Conservation (phyloP, 30 jellyfish, hydroid and myxozoan species). For the Hydractinia echinata region DNA sequence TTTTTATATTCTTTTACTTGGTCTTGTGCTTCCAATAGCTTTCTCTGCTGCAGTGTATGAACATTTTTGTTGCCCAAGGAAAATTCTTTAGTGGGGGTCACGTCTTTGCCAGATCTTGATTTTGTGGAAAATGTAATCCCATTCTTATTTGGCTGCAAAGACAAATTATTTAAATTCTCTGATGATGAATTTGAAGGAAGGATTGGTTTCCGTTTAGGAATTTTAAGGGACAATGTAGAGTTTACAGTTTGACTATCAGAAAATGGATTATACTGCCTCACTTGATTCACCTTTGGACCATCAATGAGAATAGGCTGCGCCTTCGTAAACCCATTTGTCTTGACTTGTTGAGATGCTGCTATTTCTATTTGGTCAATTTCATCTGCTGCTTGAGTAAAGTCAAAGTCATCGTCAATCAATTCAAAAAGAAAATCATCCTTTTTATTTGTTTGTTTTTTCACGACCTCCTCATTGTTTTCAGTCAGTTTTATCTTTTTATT, state of each 20-base stretch:
- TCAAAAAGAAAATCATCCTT: background rate
- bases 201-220: background rate
- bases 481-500: conserved; percentile 1
- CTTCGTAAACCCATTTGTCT: background rate
- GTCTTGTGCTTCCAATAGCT: conserved; percentile 6
- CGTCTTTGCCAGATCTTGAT: background rate
- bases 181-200: conserved; percentile 11
- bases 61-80: too few species aligned
- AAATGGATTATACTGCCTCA: too few species aligned
- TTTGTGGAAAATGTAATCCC: background rate
- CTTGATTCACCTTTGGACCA: background rate
- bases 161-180: background rate
- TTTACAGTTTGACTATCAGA: too few species aligned
- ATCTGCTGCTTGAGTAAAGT: conserved; percentile 37
- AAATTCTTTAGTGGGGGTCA: background rate
- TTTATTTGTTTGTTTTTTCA: background rate
- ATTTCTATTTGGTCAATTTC: conserved; percentile 39
- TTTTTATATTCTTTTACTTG: conserved; percentile 10
- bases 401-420: conserved; percentile 33
- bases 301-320: background rate
- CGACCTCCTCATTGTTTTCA: background rate
- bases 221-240: background rate
- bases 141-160: background rate
- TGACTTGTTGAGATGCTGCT: conserved; percentile 40
- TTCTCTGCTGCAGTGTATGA: background rate